Evolutionary conservation across 2,888 invertebrate species (phyloP), one percentile per base, ranked within the genome.

Genomic region (Diarsia rubi): DNA sequence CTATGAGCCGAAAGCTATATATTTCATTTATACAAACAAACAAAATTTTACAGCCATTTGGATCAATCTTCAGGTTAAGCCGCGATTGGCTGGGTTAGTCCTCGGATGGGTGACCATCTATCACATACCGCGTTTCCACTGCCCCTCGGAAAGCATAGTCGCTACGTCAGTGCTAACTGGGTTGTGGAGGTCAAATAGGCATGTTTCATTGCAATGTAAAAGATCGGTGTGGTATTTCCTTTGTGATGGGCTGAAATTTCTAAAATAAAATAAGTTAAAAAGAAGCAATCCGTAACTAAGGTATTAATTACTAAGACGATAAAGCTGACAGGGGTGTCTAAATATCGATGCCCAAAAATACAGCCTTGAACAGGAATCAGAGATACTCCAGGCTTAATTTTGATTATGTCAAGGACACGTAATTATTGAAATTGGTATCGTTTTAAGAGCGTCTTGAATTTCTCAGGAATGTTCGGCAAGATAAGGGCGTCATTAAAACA

Each of bases 401-500:
- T 83, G 75, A 86, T 85, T 81, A 80, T 77, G 73, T 80, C 79
- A 78, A 82, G 84, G 79, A 74, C 80, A 86, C 67, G 72, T 86
- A 84, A 86, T 88, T 83, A 86, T 88, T 83, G 79, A 76, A 84
- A 85, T 86, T 85, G 86, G 84, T 86, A 88, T 83, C 87, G 84
- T 84, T 88, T 87, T 84, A 82, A 86, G 86, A 83, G 83, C 78
- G 60, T 81, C 86, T 86, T 78, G 78, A 85, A 81, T 85, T 81
- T 73, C 69, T 71, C 64, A 75, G 75, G 83, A 82, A 87, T 88
- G 82, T 87, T 83, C 75, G 70, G 54, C 63, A 73, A 81, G 85
- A 87, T 84, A 88, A 88, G 87, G 87, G 79, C 86, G 79, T 88
- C 88, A 88, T 88, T 88, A 88, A 88, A 88, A 88, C 83, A 86